A percentile compares a stretch with the other conserved stretches of the same genome.
Conservation (phyloP, 2,888 invertebrate genomes). For the Sclerodermus sp. region DNA sequence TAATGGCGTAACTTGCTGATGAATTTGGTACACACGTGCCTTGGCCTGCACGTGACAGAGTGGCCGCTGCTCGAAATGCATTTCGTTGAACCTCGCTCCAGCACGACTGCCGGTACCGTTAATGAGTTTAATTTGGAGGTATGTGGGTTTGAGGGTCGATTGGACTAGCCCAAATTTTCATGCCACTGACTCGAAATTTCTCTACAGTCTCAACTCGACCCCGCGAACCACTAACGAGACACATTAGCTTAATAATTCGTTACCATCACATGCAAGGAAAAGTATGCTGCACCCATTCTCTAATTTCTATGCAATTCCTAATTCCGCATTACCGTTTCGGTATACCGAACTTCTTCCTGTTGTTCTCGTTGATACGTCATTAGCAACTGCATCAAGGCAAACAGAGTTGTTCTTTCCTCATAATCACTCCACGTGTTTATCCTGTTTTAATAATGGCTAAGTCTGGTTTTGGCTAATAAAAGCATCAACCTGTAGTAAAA, state of each 20-base stretch:
- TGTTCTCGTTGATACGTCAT: too few species aligned
- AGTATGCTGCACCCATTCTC: too few species aligned
- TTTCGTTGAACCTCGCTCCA: slow-evolving; percentile 5
- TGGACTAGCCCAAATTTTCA: background rate
- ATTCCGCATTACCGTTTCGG: too few species aligned
- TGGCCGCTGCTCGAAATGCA: slow-evolving; percentile 13
- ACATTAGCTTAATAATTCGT: slow-evolving; percentile 42
- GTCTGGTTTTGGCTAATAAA: too few species aligned
- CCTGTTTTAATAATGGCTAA: too few species aligned
- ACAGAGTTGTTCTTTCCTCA: too few species aligned
- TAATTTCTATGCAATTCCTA: too few species aligned
- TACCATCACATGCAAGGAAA: slow-evolving; percentile 15
- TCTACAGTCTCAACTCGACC: slow-evolving; percentile 12
- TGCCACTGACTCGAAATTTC: slow-evolving; percentile 10
- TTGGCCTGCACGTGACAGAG: slow-evolving; percentile 20
- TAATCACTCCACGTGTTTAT: too few species aligned
- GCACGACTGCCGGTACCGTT: slow-evolving; percentile 16
- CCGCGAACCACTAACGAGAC: slow-evolving; percentile 24
- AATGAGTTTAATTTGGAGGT: slow-evolving; percentile 27
- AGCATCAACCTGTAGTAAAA: too few species aligned
- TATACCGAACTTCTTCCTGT: too few species aligned
- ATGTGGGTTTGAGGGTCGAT: too few species aligned
- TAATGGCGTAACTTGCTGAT: slow-evolving; percentile 23
- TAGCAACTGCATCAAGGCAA: too few species aligned
- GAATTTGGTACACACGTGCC: slow-evolving; percentile 14